Evolutionary conservation across 2,113 vertebrate genomes (phyloP).

Genomic region (Osmerus mordax): DNA sequence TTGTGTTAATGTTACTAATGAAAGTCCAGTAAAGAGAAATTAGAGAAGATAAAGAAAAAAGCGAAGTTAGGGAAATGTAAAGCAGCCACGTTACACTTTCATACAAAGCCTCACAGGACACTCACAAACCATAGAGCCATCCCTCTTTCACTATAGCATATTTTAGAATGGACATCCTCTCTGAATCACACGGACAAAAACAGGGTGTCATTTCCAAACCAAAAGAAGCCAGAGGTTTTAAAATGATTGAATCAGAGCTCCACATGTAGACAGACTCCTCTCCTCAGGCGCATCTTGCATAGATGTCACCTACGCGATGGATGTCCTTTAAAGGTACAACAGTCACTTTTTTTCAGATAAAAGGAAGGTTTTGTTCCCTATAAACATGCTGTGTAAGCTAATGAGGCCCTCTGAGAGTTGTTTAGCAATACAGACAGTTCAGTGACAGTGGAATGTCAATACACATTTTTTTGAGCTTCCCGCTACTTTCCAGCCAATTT

Average conservation of each 20-base stretch:
- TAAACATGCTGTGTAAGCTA: too few species aligned
- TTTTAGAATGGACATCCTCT: not conserved
- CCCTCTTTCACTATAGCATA: not conserved
- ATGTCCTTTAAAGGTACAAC: not conserved
- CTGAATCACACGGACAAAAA: conserved; percentile 3
- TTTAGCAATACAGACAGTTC: too few species aligned
- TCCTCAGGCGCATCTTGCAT: conserved; percentile 11
- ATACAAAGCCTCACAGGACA: not conserved
- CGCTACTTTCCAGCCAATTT: too few species aligned
- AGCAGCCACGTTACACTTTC: not conserved
- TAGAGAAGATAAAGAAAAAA: too few species aligned
- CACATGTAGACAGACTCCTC: conserved; percentile 4
- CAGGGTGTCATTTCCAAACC: not conserved
- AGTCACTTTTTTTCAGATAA: too few species aligned
- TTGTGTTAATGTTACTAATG: too few species aligned
- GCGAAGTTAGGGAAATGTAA: too few species aligned
- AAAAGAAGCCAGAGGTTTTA: conserved; percentile 21
- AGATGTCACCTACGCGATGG: conserved; percentile 9
- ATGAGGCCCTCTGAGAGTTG: too few species aligned
- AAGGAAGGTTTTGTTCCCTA: too few species aligned
- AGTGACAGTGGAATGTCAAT: too few species aligned
- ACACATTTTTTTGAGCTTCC: too few species aligned
- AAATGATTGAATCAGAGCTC: conserved; percentile 17
- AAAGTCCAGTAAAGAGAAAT: too few species aligned
- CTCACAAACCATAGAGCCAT: not conserved